Base-by-base conservation (phyloP, 2,797 vertebrate genomes). In the Columba guinea region DNA sequence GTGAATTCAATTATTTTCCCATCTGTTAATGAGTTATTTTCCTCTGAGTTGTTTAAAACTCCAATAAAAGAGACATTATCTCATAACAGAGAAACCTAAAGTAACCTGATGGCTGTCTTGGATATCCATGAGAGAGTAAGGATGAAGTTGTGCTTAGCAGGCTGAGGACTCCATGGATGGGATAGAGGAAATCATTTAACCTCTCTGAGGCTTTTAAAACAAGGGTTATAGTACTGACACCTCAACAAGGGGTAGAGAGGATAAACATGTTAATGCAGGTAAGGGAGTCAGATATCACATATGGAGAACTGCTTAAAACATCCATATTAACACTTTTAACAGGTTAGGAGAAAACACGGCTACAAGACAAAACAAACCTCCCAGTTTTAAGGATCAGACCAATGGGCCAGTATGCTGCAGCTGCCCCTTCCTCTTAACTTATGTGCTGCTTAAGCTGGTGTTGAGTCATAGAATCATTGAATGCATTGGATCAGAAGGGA, bases 41-140 rank as follows among this genome's bases (percentile, higher is more conserved):
- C 84, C 64, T 94, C 75, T 53, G 74, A 96, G 94, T 92, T 95
- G 94, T 96, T 96, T 97, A 96, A 96, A 96, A 90, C 86, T 87
- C 64, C 78, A 89, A 11, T 94, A 49, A 92, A 92, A 83, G 80
- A 85, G 22, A 77, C 76, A 68, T 80, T 52, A 75, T 75, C 71
- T 93, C n/a, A 2, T 83, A 87, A 65, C 39, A 85, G 52, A 92
- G 77, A 90, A 94, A 77, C 41, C 11, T 92, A 69, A 93, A 92
- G 63, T 64, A 84, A 87, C 62, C 49, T 55, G 32, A 77, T 64
- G 74, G 39, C 39, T 82, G 35, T 60, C 74, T 7, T 48, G 56
- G 64, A 92, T 22, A 82, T 89, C 41, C 48, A 27, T 30, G 46
- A 85, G 30, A 90, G 49, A 80, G 55, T 59, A 69, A 76, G 62